Conservation (phyloP, 2,888 invertebrate species). For the Yponomeuta malinellus region DNA sequence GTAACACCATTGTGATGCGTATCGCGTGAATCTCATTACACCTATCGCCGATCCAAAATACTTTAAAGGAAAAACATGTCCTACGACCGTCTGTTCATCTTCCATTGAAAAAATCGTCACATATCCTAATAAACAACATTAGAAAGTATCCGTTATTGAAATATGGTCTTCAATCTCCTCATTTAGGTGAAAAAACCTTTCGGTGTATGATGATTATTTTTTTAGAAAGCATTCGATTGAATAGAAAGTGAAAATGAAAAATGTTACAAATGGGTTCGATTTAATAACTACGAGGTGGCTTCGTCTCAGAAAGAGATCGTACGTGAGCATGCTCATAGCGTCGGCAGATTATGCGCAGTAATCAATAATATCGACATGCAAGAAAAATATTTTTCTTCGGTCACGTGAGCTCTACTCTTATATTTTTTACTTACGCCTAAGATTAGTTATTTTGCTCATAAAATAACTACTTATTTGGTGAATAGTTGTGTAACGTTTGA, state of each 20-base stretch:
- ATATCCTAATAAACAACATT: not conserved
- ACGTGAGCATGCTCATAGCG: not conserved
- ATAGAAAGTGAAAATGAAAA: constrained; percentile 12
- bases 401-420: not conserved
- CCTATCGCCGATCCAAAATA: not conserved
- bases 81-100: not conserved
- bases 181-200: constrained; percentile 4
- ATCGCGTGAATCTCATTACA: constrained; percentile 36
- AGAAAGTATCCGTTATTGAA: constrained; percentile 2
- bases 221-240: constrained; percentile 12
- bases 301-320: not conserved
- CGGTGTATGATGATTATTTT: constrained; percentile 6
- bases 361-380: not conserved
- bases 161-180: not conserved
- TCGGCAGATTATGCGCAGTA: not conserved
- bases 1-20: constrained; percentile 36
- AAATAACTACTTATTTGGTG: not conserved
- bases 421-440: not conserved
- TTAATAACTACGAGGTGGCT: not conserved
- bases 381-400: not conserved
- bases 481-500: not conserved
- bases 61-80: constrained; percentile 2
- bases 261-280: constrained; percentile 5
- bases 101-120: not conserved
- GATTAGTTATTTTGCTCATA: not conserved